Percentiles rank a stretch among this genome's conserved stretches.
Evolutionary conservation across 2,888 invertebrate genomes (phyloP).

Genomic region (Seira sanloemensis): DNA sequence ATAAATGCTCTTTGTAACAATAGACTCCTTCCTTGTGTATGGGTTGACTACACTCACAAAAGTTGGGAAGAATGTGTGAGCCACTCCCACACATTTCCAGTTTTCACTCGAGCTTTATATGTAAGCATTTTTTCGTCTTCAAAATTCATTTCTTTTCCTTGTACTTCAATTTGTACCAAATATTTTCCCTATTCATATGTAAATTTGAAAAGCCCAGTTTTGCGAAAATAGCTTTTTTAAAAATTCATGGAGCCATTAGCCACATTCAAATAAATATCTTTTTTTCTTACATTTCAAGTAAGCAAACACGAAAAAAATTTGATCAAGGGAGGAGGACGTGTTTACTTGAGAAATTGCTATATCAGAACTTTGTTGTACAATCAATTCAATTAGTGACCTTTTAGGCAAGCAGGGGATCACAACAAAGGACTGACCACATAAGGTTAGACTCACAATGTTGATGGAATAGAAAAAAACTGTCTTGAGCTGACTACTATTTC

Average conservation of each 20-base stretch:
- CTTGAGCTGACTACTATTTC: too few species aligned
- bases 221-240: conserved; percentile 23
- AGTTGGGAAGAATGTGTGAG: conserved; percentile 42
- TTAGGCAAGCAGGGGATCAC: too few species aligned
- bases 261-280: background rate
- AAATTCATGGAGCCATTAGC: conserved; percentile 20
- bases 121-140: background rate
- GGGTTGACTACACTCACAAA: background rate
- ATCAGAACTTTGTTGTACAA: too few species aligned
- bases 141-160: too few species aligned
- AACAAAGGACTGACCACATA: too few species aligned
- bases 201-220: background rate
- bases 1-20: conserved; percentile 1
- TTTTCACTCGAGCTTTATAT: conserved; percentile 3
- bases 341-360: too few species aligned
- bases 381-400: too few species aligned
- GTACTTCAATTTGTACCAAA: background rate
- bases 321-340: too few species aligned
- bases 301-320: too few species aligned
- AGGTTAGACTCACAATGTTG: too few species aligned
- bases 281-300: too few species aligned
- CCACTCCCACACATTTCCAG: conserved; percentile 52
- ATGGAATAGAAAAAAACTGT: too few species aligned
- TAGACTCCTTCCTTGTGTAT: background rate
- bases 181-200: background rate